Evolutionary conservation across 2,888 invertebrate genomes (phyloP).

Genomic region (Chrysina gloriosa): DNA sequence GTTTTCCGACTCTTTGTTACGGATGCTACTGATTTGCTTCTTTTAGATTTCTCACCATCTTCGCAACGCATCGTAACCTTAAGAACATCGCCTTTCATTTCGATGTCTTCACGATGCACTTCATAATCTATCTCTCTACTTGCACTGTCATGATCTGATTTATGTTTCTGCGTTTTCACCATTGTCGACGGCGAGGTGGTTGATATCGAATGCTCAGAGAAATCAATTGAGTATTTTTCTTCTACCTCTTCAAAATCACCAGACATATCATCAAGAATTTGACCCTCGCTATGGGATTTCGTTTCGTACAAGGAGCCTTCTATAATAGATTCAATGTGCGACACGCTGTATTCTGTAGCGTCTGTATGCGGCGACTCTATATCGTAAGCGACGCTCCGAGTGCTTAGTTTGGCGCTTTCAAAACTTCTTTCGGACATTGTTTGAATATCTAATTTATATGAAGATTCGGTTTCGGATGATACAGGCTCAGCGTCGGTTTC

Average conservation of each 20-base stretch:
- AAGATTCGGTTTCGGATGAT: constrained; percentile 61
- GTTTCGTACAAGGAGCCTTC: constrained; percentile 44
- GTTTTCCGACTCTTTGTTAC: constrained; percentile 7
- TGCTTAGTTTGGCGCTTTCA: constrained; percentile 25
- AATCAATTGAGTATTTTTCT: neutral
- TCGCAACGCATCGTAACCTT: constrained; percentile 62
- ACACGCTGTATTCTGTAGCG: constrained; percentile 56
- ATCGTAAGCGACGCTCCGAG: constrained; percentile 44
- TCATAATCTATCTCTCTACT: constrained; percentile 29
- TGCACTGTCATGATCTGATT: constrained; percentile 31
- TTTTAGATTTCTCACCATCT: constrained; percentile 30
- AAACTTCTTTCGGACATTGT: constrained; percentile 51
- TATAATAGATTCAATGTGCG: constrained; percentile 56
- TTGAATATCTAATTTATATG: constrained; percentile 53
- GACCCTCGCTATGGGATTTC: constrained; percentile 11
- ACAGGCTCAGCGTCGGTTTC: constrained; percentile 59
- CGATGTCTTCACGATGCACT: constrained; percentile 57
- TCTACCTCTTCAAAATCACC: neutral
- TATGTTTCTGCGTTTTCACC: constrained; percentile 21
- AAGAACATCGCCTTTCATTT: constrained; percentile 64
- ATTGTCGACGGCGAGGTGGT: constrained; percentile 22
- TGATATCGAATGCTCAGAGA: neutral
- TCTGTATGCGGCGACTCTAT: constrained; percentile 54
- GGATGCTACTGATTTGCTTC: constrained; percentile 31
- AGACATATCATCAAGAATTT: constrained; percentile 1